A percentile compares a stretch with the other conserved stretches of the same genome.
phyloP scores from a whole-genome alignment of 2,113 vertebrate species.

The Bombycilla garrulus region DNA sequence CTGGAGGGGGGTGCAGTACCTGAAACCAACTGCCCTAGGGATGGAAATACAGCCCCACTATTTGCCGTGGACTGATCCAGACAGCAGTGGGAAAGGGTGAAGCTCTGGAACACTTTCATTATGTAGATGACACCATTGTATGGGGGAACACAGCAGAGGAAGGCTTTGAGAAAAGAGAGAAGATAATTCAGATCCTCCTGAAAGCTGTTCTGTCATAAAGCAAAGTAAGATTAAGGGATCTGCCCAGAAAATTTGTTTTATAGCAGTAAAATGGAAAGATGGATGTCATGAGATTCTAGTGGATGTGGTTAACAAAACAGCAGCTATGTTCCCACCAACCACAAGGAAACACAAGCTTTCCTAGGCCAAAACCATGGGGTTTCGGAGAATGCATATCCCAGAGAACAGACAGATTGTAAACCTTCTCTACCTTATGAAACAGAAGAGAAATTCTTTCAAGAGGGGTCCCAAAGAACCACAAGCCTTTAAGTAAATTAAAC shows the following conservation, averaged over 20 bases:
- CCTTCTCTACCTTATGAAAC: background rate
- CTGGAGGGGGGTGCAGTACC: background rate
- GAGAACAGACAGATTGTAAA: background rate
- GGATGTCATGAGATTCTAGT: background rate
- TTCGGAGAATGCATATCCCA: background rate
- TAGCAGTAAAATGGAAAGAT: background rate
- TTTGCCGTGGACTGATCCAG: background rate
- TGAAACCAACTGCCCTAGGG: rapidly evolving
- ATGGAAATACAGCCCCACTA: background rate
- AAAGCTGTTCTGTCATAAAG: background rate
- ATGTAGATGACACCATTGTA: background rate
- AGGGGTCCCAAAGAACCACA: background rate
- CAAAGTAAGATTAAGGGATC: background rate
- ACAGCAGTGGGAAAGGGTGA: background rate
- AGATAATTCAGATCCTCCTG: background rate
- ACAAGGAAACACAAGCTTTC: background rate
- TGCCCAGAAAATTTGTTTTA: background rate
- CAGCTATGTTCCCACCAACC: background rate
- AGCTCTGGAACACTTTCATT: too few species aligned
- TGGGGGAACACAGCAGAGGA: background rate
- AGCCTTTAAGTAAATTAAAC: background rate
- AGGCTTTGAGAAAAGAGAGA: background rate
- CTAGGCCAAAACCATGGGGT: too few species aligned
- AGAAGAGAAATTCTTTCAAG: background rate
- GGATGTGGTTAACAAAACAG: background rate